Evolutionary conservation across 2,888 invertebrate species (phyloP).

Genomic region (Phymatocera aterrima): DNA sequence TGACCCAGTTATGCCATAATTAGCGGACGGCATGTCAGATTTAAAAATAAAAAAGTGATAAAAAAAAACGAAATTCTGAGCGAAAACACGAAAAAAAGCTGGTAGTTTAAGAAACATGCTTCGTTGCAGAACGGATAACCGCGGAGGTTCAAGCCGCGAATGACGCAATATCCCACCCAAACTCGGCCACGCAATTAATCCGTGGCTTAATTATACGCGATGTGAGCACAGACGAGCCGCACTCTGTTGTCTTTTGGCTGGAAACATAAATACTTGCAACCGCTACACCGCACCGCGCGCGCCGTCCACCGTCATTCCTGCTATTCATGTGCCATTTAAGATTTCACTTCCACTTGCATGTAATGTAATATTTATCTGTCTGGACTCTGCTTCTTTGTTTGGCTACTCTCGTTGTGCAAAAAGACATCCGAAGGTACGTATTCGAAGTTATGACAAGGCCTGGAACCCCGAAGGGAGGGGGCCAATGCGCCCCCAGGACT

Average conservation of each 20-base stretch:
- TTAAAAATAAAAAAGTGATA: not conserved
- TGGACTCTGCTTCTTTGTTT: slow-evolving; percentile 21
- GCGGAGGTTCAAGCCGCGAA: slow-evolving; percentile 11
- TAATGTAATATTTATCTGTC: slow-evolving; percentile 42
- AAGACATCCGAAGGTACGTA: slow-evolving; percentile 6
- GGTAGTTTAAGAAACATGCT: not conserved
- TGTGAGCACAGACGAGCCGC: not conserved
- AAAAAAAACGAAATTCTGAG: not conserved
- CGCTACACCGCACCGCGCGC: not conserved
- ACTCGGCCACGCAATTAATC: slow-evolving; percentile 43
- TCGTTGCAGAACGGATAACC: slow-evolving; percentile 11
- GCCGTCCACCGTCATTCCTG: not conserved
- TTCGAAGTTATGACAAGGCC: slow-evolving; percentile 34
- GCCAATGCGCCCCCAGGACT: slow-evolving; percentile 9
- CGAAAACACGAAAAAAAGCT: not conserved
- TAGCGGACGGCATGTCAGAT: not conserved
- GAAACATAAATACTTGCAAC: slow-evolving; percentile 31
- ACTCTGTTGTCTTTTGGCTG: slow-evolving; percentile 27
- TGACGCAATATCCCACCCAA: slow-evolving; percentile 27
- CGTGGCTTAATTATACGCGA: slow-evolving; percentile 36
- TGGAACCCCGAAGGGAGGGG: not conserved
- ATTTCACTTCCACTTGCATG: slow-evolving; percentile 41
- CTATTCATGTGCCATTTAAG: slow-evolving; percentile 35
- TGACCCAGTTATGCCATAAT: slow-evolving; percentile 16
- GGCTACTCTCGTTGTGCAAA: not conserved